Conservation (phyloP, 2,113 vertebrate genomes). For the Rhipidura dahli region DNA sequence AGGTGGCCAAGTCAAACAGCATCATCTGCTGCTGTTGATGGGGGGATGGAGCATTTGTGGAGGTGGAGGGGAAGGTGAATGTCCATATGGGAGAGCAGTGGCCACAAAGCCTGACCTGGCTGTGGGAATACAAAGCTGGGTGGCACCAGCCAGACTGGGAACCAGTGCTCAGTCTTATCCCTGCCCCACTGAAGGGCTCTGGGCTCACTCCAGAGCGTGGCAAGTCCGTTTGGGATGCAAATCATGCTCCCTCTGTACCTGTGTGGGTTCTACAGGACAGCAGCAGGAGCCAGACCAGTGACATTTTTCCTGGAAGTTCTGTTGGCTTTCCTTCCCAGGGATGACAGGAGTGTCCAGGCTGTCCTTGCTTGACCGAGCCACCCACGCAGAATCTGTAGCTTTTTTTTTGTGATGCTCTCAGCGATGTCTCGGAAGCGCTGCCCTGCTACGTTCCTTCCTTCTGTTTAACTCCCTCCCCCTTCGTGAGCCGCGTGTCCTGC, state of each 20-base stretch:
- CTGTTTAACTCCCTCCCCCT: accelerated
- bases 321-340: background rate
- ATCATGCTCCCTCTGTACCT: background rate
- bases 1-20: background rate
- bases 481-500: accelerated
- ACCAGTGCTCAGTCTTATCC: background rate
- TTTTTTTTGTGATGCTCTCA: background rate
- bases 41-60: accelerated
- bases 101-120: background rate
- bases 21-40: background rate
- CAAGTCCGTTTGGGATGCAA: background rate
- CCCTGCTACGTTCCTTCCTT: accelerated
- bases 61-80: background rate
- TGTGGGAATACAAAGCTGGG: background rate
- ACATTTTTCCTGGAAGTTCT: background rate
- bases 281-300: background rate
- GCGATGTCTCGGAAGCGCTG: background rate
- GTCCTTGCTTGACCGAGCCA: background rate
- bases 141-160: no score
- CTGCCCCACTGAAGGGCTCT: background rate
- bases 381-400: background rate
- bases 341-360: background rate
- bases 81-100: accelerated
- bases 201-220: background rate
- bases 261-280: background rate